Evolutionary conservation across 1,140 invertebrate species (phyloP), one percentile per base, ranked within the genome.

Genomic region (Listronotus oregonensis): DNA sequence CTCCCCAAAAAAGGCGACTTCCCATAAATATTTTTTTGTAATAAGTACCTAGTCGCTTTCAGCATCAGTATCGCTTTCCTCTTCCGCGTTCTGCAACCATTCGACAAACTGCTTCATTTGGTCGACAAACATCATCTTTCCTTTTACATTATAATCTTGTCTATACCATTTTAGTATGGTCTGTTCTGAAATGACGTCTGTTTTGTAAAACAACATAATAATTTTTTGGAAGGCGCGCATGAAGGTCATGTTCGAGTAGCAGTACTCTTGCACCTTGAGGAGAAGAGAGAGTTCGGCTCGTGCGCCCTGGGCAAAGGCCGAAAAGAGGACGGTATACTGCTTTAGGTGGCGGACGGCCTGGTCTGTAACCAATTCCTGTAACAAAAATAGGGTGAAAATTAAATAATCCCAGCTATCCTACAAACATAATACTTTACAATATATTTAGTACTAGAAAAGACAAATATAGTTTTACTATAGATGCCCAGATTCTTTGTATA

Each of bases 181-280:
- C 79, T 93, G 93, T 83, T 97, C 95, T 1, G 92, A 93, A 56
- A 97, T 83, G 31, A 97, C 91, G 81, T 96, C 93, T 72, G 88
- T 93, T 87, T 96, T 96, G 83, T 98, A 98, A 82, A 97, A 90
- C 72, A 97, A 87, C 79, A 97, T 86, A 74, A 97, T 90, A 75
- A 98, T 96, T 82, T 97, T 97, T 76, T 95, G 94, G 87, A 98
- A 98, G 78, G 94, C 93, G 80, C 96, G 96, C 92, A 98, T 95
- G 80, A 98, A 97, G 80, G 93, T 95, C 94, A 97, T 97, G 83
- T 98, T 97, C 76, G 96, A 95, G 80, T 97, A 98, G 82, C 96
- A 98, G 82, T 92, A 98, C 77, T 97, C 95, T 81, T 98, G 96
- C 71, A 97, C 90, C 79, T 94, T 94, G 51, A 94, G 83, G 73